Conservation (phyloP, 2,797 vertebrate genomes). For the Labeo calbasu region DNA sequence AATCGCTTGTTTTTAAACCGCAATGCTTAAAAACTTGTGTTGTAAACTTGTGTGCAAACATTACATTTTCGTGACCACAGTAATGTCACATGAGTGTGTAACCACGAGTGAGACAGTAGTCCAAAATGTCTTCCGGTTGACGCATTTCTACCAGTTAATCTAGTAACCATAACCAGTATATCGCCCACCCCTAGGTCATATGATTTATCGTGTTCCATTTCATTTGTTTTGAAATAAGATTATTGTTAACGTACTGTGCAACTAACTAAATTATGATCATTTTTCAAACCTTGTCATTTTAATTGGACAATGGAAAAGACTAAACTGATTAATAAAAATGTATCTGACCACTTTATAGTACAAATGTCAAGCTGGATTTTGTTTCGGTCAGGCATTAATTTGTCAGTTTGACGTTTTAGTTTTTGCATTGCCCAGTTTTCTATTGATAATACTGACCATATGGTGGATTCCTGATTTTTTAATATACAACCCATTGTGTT, state of each 20-base stretch:
- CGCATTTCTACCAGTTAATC: too few relatives aligned
- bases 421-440: not conserved
- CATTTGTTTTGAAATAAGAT: not conserved
- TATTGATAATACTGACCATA: not conserved
- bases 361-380: too few relatives aligned
- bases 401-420: not conserved
- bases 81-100: too few relatives aligned
- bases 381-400: not conserved
- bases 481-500: conserved; percentile 51
- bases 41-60: too few relatives aligned
- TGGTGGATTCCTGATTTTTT: not conserved
- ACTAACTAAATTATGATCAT: not conserved
- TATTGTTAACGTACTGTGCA: too few relatives aligned
- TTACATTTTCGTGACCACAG: too few relatives aligned
- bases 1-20: too few relatives aligned
- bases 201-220: not conserved
- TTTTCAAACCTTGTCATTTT: not conserved
- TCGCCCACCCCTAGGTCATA: not conserved
- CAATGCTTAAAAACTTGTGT: too few relatives aligned
- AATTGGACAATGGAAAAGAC: not conserved
- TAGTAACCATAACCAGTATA: too few relatives aligned
- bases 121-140: too few relatives aligned
- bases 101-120: too few relatives aligned
- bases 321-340: not conserved
- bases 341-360: not conserved